Evolutionary conservation across 2,797 vertebrate genomes (phyloP).

Genomic region (Arrhamphus sclerolepis): DNA sequence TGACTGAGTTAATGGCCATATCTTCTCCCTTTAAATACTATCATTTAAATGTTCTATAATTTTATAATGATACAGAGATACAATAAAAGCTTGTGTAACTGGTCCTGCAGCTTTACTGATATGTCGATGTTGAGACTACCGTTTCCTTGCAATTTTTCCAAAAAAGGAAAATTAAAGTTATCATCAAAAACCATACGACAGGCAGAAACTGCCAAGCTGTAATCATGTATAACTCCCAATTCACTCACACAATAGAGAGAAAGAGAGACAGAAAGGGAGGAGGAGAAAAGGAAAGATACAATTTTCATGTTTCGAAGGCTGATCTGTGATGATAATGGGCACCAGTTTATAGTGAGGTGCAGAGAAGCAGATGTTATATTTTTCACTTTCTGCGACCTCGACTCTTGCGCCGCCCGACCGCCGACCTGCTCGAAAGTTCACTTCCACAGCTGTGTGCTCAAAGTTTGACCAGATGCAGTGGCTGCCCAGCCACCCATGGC

Average conservation of each 20-base stretch:
- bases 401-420: slow-evolving; percentile 51
- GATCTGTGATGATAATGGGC: slow-evolving; percentile 60
- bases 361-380: slow-evolving; percentile 50
- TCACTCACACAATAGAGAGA: slow-evolving; percentile 91
- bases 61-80: slow-evolving; percentile 84
- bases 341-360: slow-evolving; percentile 78
- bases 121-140: slow-evolving; percentile 76
- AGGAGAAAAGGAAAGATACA: slow-evolving; percentile 57
- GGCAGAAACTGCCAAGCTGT: slow-evolving; percentile 83
- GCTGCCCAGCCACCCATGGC: slow-evolving; percentile 88
- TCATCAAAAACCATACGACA: slow-evolving; percentile 73
- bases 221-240: slow-evolving; percentile 82
- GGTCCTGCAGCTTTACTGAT: slow-evolving; percentile 88
- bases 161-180: slow-evolving; percentile 77
- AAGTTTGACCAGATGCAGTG: slow-evolving; percentile 88
- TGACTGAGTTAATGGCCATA: slow-evolving; percentile 86
- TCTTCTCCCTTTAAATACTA: slow-evolving; percentile 89
- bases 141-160: slow-evolving; percentile 67
- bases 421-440: slow-evolving; percentile 72
- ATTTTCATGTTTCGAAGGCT: slow-evolving; percentile 72
- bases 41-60: slow-evolving; percentile 84
- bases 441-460: slow-evolving; percentile 97
- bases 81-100: slow-evolving; percentile 86
- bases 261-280: slow-evolving; percentile 66
- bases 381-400: slow-evolving; percentile 42